These are phyloP conservation scores for Myrmophylax atrothorax DNA, from an alignment of 2,113 vertebrate genomes.

Conservation along the genomic window DNA sequence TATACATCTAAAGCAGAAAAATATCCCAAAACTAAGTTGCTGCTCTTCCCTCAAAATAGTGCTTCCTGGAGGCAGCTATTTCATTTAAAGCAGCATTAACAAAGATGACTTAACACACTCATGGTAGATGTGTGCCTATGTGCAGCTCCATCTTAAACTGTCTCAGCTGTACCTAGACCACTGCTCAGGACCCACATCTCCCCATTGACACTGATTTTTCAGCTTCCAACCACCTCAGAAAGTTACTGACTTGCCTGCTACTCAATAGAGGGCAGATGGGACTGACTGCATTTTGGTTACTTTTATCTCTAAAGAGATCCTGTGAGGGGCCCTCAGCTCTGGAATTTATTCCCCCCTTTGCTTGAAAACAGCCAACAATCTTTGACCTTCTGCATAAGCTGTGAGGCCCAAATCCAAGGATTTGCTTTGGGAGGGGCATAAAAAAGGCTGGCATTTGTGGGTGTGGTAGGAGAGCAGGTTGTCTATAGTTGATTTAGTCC, in stretches of 20 bases:
- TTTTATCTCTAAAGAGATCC: conserved; percentile 25
- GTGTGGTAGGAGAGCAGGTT: background rate
- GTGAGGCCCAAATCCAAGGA: conserved; percentile 12
- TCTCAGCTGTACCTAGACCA: background rate
- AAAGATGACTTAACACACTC: background rate
- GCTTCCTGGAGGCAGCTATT: background rate
- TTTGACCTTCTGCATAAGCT: conserved; percentile 18
- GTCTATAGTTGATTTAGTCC: background rate
- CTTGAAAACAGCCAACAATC: conserved; percentile 24
- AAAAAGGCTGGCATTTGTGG: background rate
- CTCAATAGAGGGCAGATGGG: background rate
- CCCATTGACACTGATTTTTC: background rate
- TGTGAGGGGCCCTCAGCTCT: conserved; percentile 4
- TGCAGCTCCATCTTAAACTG: background rate
- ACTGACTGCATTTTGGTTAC: background rate
- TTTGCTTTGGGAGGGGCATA: background rate
- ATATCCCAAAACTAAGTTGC: background rate
- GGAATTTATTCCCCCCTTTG: conserved; percentile 31
- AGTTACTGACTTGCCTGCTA: background rate
- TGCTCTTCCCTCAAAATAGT: background rate
- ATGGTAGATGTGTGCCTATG: background rate
- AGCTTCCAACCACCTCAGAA: background rate
- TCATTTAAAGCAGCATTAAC: background rate
- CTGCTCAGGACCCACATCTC: background rate
- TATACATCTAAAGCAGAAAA: background rate